Evolutionary conservation across 2,888 invertebrate genomes (phyloP), one percentile per base, ranked within the genome.

Genomic region (Steinernema scapterisci): DNA sequence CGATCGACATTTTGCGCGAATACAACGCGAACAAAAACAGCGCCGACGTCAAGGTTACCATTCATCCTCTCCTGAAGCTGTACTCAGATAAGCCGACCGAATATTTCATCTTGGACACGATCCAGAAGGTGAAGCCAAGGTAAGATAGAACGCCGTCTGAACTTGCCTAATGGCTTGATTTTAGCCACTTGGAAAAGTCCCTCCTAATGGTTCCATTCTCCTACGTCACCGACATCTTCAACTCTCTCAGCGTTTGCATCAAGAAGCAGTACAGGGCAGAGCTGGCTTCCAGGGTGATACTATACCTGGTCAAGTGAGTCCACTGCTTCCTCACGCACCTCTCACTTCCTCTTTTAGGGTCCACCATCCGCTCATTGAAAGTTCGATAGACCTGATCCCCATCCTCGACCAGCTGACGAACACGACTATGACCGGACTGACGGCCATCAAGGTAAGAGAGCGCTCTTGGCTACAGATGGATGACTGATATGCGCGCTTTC

Each of bases 161-260:
- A 46, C n/a, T 31, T 5, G 13, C 9, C 11, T 25, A 45, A 71
- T 31, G 38, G 16, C 77, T 73, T 77, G 77, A 76, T 89, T 90
- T 5, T 89, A 94, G 96, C 87, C 95, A 97, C 87, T 89, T 97
- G 77, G 95, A 97, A 88, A 95, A 95, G 89, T 91, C 95, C 0
- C 89, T 97, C 0, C 89, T 96, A 0, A 90, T 95, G 13, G 89
- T 97, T 54, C 95, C 96, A 0, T 94, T 95, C 87, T 91, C 92
- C 71, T 91, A 92, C 72, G 94, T 94, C 0, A 92, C 92, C 84
- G 92, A 93, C 72, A 90, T 97, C 70, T 89, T 97, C 0, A 90
- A 91, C 75, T 90, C 92, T 84, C 88, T 96, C 77, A 92, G 93
- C 0, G 87, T 89, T 6, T 89, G 95, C 74, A 89, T 95, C 11